A percentile compares a stretch with the other conserved stretches of the same genome.
Conservation (phyloP, 2,888 invertebrate genomes). For the Ennomos erosarius region DNA sequence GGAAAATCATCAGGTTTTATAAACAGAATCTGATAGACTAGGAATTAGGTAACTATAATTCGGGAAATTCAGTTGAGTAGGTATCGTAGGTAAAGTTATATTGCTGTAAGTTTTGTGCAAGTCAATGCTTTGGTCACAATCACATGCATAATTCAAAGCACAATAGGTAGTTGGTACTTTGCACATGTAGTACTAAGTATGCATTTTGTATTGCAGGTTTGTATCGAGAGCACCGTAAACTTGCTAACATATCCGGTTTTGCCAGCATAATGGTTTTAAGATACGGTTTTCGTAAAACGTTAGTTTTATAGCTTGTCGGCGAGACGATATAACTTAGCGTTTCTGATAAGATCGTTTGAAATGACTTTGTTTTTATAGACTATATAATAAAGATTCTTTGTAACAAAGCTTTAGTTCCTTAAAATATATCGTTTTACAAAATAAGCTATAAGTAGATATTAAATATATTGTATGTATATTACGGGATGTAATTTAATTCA, state of each 20-base stretch:
- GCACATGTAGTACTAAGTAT: too few relatives aligned
- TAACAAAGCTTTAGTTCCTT: not conserved
- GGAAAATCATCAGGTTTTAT: not conserved
- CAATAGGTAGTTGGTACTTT: too few relatives aligned
- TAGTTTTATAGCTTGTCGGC: constrained; percentile 22
- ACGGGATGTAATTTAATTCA: too few relatives aligned
- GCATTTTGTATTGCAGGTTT: constrained; percentile 7
- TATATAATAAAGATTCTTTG: constrained; percentile 7
- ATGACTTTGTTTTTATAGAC: constrained; percentile 27
- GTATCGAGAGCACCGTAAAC: constrained; percentile 55
- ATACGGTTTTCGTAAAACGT: constrained; percentile 42
- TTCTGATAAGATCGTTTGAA: constrained; percentile 24
- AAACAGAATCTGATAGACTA: too few relatives aligned
- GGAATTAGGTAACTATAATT: not conserved
- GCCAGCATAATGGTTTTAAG: constrained; percentile 49
- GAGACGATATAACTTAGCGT: constrained; percentile 26
- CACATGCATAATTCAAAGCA: too few relatives aligned
- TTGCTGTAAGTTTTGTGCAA: too few relatives aligned
- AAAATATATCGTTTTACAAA: constrained; percentile 12
- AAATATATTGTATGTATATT: too few relatives aligned
- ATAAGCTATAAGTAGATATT: not conserved
- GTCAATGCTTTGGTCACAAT: too few relatives aligned
- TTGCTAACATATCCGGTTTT: constrained; percentile 62
- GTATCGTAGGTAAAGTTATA: too few relatives aligned
- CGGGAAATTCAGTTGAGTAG: too few relatives aligned